Conservation (phyloP, 2,888 invertebrate species). For the Phyllotreta striolata region DNA sequence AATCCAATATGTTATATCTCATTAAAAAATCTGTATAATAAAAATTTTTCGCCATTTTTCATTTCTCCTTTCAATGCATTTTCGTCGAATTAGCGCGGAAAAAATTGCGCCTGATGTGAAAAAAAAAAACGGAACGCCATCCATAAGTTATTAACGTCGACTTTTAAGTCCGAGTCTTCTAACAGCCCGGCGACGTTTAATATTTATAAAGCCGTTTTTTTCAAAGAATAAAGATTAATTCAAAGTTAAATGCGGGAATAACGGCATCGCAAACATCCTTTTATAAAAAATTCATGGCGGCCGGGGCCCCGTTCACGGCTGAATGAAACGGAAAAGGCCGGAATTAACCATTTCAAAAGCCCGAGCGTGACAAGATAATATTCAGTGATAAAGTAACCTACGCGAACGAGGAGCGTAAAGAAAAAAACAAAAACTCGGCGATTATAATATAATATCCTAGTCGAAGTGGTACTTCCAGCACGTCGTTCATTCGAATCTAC, state of each 20-base stretch:
- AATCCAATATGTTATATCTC: no score
- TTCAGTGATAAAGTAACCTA: slow-evolving; percentile 42
- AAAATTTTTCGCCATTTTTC: no score
- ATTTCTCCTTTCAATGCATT: no score
- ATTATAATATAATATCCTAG: slow-evolving; percentile 32
- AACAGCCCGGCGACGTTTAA: slow-evolving; percentile 26
- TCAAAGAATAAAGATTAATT: slow-evolving; percentile 33
- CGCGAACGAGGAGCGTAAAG: slow-evolving; percentile 31
- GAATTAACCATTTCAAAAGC: slow-evolving; percentile 42
- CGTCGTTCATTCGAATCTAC: neutral
- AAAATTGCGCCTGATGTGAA: neutral
- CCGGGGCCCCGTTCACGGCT: slow-evolving; percentile 30
- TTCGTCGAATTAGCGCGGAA: no score
- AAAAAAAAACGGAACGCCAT: slow-evolving; percentile 6
- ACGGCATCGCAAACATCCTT: slow-evolving; percentile 34
- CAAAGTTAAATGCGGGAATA: slow-evolving; percentile 38
- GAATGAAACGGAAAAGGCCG: slow-evolving; percentile 36
- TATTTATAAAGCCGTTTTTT: slow-evolving; percentile 34
- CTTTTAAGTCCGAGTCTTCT: slow-evolving; percentile 6
- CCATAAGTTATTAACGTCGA: slow-evolving; percentile 19
- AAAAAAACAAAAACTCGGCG: slow-evolving; percentile 33
- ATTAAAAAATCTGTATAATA: no score
- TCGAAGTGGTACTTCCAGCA: slow-evolving; percentile 1
- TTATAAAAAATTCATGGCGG: slow-evolving; percentile 37
- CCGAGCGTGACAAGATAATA: slow-evolving; percentile 45